These are phyloP conservation scores for Sinocyclocheilus grahami DNA, from an alignment of 2,113 vertebrate species.

Conservation along the genomic window DNA sequence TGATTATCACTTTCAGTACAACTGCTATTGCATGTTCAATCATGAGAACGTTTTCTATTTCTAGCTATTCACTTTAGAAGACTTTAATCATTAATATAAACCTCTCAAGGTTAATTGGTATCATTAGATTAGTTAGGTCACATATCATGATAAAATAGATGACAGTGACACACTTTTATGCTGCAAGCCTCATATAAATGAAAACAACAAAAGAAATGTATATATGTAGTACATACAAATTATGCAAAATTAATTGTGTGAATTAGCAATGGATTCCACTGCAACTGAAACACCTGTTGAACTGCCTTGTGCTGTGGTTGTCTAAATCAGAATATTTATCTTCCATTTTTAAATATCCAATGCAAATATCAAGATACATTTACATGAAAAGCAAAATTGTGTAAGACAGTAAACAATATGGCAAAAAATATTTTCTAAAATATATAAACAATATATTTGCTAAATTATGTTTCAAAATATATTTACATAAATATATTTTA, in stretches of 20 bases:
- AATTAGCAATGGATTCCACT: not conserved
- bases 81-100: not conserved
- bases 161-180: not conserved
- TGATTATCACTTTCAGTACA: not conserved
- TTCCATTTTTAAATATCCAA: not conserved
- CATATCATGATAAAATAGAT: not conserved
- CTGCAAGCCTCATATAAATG: not conserved
- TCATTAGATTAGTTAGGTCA: not conserved
- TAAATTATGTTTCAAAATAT: no score
- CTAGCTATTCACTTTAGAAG: not conserved
- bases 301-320: not conserved
- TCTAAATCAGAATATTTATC: not conserved
- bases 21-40: not conserved
- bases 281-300: not conserved
- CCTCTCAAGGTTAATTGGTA: not conserved
- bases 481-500: no score
- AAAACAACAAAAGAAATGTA: not conserved
- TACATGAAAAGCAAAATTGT: no score
- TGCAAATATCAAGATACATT: no score
- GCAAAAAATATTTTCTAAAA: no score
- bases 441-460: no score
- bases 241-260: not conserved
- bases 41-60: not conserved
- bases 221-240: no score
- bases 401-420: no score